Percentiles rank a stretch among this genome's conserved stretches.
phyloP scores from a whole-genome alignment of 2,888 invertebrate genomes.

The Scelioninae gen. 1 region DNA sequence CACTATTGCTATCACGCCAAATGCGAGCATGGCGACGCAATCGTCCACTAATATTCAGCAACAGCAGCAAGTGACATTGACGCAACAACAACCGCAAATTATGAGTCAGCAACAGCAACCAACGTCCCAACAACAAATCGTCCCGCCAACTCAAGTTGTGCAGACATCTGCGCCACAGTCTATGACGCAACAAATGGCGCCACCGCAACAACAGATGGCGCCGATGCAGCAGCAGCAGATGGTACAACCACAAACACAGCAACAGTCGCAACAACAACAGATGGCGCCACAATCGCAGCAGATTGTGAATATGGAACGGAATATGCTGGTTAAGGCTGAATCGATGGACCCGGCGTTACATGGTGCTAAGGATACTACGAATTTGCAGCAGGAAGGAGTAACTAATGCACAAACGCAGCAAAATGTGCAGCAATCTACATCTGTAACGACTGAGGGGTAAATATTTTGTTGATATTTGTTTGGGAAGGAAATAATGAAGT shows the following conservation, averaged over 20 bases:
- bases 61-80: constrained; percentile 1
- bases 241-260: constrained; percentile 71
- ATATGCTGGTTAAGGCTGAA: constrained; percentile 41
- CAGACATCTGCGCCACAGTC: not conserved
- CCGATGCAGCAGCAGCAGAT: constrained; percentile 64
- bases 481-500: too few relatives aligned
- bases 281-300: constrained; percentile 70
- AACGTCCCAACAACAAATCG: constrained; percentile 29
- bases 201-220: constrained; percentile 8
- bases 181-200: constrained; percentile 53
- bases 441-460: constrained; percentile 4
- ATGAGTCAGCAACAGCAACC: not conserved
- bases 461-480: too few relatives aligned
- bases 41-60: constrained; percentile 46
- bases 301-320: constrained; percentile 14
- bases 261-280: too few relatives aligned
- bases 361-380: constrained; percentile 32
- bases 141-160: constrained; percentile 56
- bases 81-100: not conserved
- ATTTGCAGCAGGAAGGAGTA: constrained; percentile 8
- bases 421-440: too few relatives aligned
- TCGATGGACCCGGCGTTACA: constrained; percentile 49
- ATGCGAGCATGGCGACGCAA: constrained; percentile 58
- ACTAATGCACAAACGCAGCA: too few relatives aligned
- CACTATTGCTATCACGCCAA: constrained; percentile 50